Base-by-base conservation (phyloP, 2,888 invertebrate species). In the Amphipyra berbera region DNA sequence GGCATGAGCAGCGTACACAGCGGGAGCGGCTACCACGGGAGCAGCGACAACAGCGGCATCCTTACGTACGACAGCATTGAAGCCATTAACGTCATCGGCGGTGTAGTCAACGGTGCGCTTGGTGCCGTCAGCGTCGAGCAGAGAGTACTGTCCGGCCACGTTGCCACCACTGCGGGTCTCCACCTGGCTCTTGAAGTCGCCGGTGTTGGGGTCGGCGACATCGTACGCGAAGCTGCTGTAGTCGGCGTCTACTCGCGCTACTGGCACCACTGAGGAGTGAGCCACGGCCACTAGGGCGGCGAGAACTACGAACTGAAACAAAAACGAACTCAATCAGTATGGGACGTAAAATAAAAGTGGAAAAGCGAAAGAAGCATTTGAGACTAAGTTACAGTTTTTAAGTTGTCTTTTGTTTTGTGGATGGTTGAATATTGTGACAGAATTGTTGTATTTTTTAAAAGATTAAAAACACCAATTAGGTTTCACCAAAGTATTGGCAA, bases 1-100 rank as follows among this genome's bases (percentile, higher is more conserved):
- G 8, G 79, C 63, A 5, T 81, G 81, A 5, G 80, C 73, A 46
- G 78, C 71, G 6, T 79, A 78, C 70, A 78, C 61, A 13, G 73
- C 71, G 27, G 81, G 76, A 14, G 82, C 77, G 30, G 73, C 71
- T 10, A 83, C 78, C 15, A 83, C 83, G 3, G 88, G 82, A 5
- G 85, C 68, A 38, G 85, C 76, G 13, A 83, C 84, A 33, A 88
- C 88, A 68, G 88, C 88, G 50, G 95, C 91, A 71, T 95, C 95
- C 68, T 94, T 95, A 78, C 92, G 93, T 6, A 95, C 95, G 46
- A 95, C 94, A 56, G 95, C 95, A 87, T 95, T 95, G 89, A 95
- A 95, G 6, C 95, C 95, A 50, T 90, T 90, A 53, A 94, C 79
- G 65, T 95, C 92, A 78, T 95, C 93, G 63, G 95, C 95, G 47